Base-by-base conservation (phyloP, 2,888 invertebrate genomes). In the Eledone cirrhosa region DNA sequence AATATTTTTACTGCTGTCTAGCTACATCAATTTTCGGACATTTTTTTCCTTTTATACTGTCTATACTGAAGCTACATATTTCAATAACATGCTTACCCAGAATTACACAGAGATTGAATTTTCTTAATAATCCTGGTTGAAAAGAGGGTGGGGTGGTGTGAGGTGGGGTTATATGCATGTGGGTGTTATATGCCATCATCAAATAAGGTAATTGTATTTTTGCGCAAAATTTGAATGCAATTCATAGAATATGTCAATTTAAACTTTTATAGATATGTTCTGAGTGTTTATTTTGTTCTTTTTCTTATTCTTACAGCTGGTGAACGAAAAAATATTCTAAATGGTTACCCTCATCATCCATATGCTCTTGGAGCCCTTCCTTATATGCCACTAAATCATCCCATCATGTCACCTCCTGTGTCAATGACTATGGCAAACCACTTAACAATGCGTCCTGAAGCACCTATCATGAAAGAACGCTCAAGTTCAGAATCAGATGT, bases 331-430 rank as follows among this genome's bases (percentile, higher is more conserved):
- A 84, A 86, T 14, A 84, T 90, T 74, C 80, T 87, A 53, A 89
- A 89, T 83, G 89, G 89, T 16, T 90, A 89, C 80, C 88, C 89
- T 31, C 87, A 86, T 76, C 87, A 87, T 79, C 89, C 88, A 0
- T 89, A 88, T 77, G 86, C 88, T 48, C 86, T 88, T 83, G 84
- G 85, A 22, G 85, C 84, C 63, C 82, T 87, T 41, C 89, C 88
- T 3, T 89, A 89, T 81, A 87, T 89, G 88, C 89, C 88, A 77
- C 80, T 89, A 59, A 86, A 85, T 77, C 88, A 88, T 80, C 87
- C 88, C 1, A 85, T 87, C 79, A 85, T 89, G 84, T 85, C 87
- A 53, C 87, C 88, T 48, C 87, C 87, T 13, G 86, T 86, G 33
- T 85, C 87, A 80, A 83, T 87, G 80, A 88, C 89, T 24, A 87